Percentiles rank a stretch among this genome's conserved stretches.
Conservation (phyloP, 92 coral and sea anemone species). For the Parazoanthus darwini region DNA sequence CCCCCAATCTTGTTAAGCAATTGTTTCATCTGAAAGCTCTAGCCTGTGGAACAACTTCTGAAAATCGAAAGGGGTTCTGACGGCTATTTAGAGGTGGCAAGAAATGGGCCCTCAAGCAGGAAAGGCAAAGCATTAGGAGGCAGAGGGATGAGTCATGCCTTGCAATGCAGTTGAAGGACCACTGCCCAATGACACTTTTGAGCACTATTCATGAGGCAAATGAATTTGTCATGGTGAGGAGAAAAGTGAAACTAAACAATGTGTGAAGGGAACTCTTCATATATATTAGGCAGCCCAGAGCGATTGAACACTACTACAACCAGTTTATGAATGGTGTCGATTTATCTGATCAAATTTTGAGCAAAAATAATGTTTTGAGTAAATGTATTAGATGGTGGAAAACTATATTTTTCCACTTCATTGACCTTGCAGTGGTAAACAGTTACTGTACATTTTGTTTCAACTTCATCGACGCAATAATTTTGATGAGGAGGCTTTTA, state of each 20-base stretch:
- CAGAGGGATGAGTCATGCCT: constrained; percentile 10
- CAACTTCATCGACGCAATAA: constrained; percentile 11
- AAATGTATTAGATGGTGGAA: constrained; percentile 47
- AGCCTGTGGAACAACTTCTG: constrained; percentile 20
- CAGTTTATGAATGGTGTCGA: constrained; percentile 36
- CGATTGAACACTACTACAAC: constrained; percentile 34
- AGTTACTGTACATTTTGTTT: constrained; percentile 23
- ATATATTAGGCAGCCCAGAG: constrained; percentile 38
- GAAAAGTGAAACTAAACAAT: constrained; percentile 13
- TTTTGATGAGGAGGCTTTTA: constrained; percentile 28
- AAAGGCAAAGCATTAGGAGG: constrained; percentile 25
- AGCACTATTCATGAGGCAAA: constrained; percentile 40
- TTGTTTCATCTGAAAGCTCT: constrained; percentile 12
- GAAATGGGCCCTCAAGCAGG: constrained; percentile 5
- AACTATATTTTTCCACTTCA: constrained; percentile 42
- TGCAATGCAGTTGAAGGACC: constrained; percentile 41
- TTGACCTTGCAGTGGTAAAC: constrained; percentile 41
- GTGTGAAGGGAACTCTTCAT: neutral
- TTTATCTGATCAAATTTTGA: constrained; percentile 34
- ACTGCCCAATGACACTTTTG: constrained; percentile 31
- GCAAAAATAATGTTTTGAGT: constrained; percentile 13
- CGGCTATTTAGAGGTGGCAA: neutral
- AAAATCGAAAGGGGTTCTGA: constrained; percentile 11
- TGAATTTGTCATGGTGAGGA: constrained; percentile 6
- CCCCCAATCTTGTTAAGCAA: constrained; percentile 8